Conservation (phyloP, 1,140 invertebrate species). For the Meloidogyne floridensis region DNA sequence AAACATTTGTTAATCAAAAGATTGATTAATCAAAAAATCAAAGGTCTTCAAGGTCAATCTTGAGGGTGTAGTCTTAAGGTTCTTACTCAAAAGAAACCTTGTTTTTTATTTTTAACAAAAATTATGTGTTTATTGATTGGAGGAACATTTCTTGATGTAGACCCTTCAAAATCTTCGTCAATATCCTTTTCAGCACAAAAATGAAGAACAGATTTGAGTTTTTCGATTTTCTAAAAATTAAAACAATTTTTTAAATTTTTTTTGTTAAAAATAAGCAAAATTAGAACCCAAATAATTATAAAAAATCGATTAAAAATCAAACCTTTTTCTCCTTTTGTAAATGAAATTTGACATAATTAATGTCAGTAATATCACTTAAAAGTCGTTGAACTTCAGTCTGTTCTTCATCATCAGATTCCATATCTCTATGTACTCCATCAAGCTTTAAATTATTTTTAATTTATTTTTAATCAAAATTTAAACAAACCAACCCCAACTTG, state of each 20-base stretch:
- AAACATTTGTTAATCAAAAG: too few species aligned
- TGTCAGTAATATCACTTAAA: slow-evolving; percentile 86
- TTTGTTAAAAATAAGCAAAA: not conserved
- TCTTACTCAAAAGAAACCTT: slow-evolving; percentile 66
- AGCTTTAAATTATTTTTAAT: slow-evolving; percentile 49
- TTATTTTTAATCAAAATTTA: slow-evolving; percentile 24
- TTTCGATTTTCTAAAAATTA: slow-evolving; percentile 77
- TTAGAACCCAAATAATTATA: not conserved
- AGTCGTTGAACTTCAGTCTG: slow-evolving; percentile 80
- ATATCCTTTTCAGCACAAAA: slow-evolving; percentile 11
- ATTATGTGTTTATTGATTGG: slow-evolving; percentile 78
- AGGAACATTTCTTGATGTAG: slow-evolving; percentile 71
- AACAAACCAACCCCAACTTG: slow-evolving; percentile 72
- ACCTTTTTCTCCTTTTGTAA: slow-evolving; percentile 79
- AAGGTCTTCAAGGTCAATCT: too few species aligned
- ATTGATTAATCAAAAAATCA: too few species aligned
- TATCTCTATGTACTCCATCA: slow-evolving; percentile 74
- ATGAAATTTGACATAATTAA: slow-evolving; percentile 84
- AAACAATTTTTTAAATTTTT: slow-evolving; percentile 22
- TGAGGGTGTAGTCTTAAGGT: not conserved
- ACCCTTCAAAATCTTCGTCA: not conserved
- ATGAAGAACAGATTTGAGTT: slow-evolving; percentile 80
- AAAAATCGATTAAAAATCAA: slow-evolving; percentile 30
- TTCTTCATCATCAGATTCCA: slow-evolving; percentile 72
- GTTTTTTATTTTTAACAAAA: slow-evolving; percentile 77